Percentiles rank a stretch among this genome's conserved stretches.
These are phyloP conservation scores for human (Homo sapiens) DNA, from an alignment of 2,113 vertebrate genomes.

Conservation along the genomic window GRCh38 chr3:38879501-38880000, in stretches of 20 bases:
- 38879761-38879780: neutral
- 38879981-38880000: conserved; percentile 95
- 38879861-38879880: neutral
- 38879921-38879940: neutral
- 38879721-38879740: neutral
- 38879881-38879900: neutral
- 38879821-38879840: neutral
- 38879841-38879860: neutral
- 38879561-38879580: neutral
- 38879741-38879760: neutral
- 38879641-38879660: neutral
- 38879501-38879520: neutral
- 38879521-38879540: neutral
- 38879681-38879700: neutral
- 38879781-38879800: neutral
- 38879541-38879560: neutral
- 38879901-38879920: neutral
- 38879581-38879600: conserved; percentile 3
- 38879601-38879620: neutral
- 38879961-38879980: conserved; percentile 97
- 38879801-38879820: neutral
- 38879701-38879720: neutral
- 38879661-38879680: neutral
- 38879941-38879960: conserved; percentile 92
- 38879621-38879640: neutral